Evolutionary conservation across 2,113 vertebrate species (phyloP).

Genomic region (Apus apus): DNA sequence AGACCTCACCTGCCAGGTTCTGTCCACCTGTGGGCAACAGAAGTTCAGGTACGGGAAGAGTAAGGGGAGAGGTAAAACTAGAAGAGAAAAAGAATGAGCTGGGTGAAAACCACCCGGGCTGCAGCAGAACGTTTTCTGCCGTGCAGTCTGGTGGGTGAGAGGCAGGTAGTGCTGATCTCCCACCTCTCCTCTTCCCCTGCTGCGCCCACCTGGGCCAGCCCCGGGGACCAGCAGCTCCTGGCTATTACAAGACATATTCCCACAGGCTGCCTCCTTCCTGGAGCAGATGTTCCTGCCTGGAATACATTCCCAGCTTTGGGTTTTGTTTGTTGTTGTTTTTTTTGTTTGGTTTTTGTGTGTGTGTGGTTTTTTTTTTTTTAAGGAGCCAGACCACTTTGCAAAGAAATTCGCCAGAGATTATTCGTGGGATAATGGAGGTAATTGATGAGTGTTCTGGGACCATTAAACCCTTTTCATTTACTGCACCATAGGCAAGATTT

Average conservation of each 20-base stretch:
- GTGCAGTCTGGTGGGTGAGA: not conserved
- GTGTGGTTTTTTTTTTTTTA: not conserved
- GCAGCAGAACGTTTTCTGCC: not conserved
- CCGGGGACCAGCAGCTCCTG: not conserved
- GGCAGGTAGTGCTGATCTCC: not conserved
- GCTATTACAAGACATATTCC: not conserved
- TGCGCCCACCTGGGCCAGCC: not conserved
- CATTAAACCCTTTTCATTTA: slow-evolving; percentile 29
- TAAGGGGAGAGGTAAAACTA: not conserved
- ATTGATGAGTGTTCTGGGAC: slow-evolving; percentile 6
- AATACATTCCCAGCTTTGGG: not conserved
- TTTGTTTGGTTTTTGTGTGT: no score
- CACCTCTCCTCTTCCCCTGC: not conserved
- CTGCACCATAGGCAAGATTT: slow-evolving; percentile 1
- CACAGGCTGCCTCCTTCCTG: not conserved
- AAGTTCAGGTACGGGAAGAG: fast-evolving
- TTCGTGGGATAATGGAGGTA: slow-evolving; percentile 26
- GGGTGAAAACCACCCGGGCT: fast-evolving
- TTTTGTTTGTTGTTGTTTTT: not conserved
- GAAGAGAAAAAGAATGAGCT: not conserved
- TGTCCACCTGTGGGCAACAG: not conserved
- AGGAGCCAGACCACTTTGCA: not conserved
- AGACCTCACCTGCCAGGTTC: no score
- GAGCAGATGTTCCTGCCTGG: slow-evolving; percentile 25
- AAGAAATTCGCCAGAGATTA: slow-evolving; percentile 19